Base-by-base conservation (phyloP, 2,113 vertebrate species). In the Heterotilapia buettikoferi region DNA sequence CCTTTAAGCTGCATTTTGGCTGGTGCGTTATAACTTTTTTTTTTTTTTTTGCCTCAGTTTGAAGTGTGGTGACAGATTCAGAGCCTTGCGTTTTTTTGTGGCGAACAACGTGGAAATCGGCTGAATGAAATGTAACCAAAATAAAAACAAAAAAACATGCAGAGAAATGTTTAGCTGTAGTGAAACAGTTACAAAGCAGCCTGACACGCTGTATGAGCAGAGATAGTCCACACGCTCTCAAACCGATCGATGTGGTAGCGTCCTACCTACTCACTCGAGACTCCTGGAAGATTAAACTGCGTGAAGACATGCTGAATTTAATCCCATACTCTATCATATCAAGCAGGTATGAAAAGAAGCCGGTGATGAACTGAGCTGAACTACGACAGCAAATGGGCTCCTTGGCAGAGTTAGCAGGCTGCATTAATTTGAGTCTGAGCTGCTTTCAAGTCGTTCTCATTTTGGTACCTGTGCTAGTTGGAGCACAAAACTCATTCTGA, bases 101-200 rank as follows among this genome's bases (percentile, higher is more conserved):
- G 8, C 11, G 38, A 19, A 40, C 6, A 47, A 76, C 2, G 21
- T 57, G 50, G 14, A 11, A 81, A n/a, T 33, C 5, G 4, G 3
- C 38, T 61, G 45, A 57, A 36, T 33, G 18, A 36, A 73, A 53
- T 26, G 33, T 1, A 12, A 40, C 53, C 9, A 73, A 80, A 21
- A 85, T 9, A n/a, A 31, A 86, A 38, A 73, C 7, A 16, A 38
- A 57, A 36, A 36, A 2, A n/a, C 4, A 66, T n/a, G 45, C 61
- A 50, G 79, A 45, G 50, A 24, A 88, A 61, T 14, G 21, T 85
- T 90, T 93, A 83, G 83, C 87, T 47, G 61, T 3, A 14, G 80
- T 86, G 82, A 87, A 90, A 81, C 86, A 45, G 89, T 84, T 78
- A 82, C 82, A 79, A 87, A 84, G 86, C 79, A 89, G 82, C 78